A percentile compares a stretch with the other conserved stretches of the same genome.
Evolutionary conservation across 1,140 invertebrate genomes (phyloP).

Genomic region (Nephotettix cincticeps): DNA sequence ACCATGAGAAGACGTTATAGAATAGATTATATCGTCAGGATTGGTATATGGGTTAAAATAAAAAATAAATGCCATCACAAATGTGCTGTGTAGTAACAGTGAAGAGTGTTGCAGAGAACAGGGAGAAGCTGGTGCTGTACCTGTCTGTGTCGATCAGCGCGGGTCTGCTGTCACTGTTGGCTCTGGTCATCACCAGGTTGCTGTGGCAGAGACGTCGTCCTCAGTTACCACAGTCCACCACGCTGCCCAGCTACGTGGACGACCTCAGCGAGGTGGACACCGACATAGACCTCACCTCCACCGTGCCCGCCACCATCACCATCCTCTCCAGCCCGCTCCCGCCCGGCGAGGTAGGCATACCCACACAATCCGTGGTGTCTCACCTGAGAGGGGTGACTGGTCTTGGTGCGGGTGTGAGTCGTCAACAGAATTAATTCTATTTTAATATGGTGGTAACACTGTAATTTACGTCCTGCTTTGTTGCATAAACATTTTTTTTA

Average conservation of each 20-base stretch:
- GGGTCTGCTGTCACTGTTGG: constrained; percentile 65
- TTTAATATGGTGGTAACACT: too few species aligned
- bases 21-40: too few species aligned
- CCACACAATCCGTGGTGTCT: neutral
- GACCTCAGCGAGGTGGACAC: constrained; percentile 71
- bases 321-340: constrained; percentile 29
- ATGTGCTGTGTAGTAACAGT: too few species aligned
- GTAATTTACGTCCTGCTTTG: too few species aligned
- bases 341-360: constrained; percentile 35
- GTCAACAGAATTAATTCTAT: too few species aligned
- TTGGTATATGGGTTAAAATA: too few species aligned
- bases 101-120: constrained; percentile 68
- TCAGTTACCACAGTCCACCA: constrained; percentile 50
- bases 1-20: too few species aligned
- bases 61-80: too few species aligned
- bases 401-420: too few species aligned
- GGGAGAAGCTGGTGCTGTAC: constrained; percentile 76
- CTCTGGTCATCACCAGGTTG: constrained; percentile 64
- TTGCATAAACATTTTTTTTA: too few species aligned
- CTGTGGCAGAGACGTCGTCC: constrained; percentile 58
- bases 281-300: constrained; percentile 59
- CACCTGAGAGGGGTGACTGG: too few species aligned
- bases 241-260: constrained; percentile 66
- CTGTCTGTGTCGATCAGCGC: constrained; percentile 67
- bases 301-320: constrained; percentile 36